A percentile compares a stretch with the other conserved stretches of the same genome.
Conservation (phyloP, 2,113 vertebrate species). For the Aptenodytes forsteri region DNA sequence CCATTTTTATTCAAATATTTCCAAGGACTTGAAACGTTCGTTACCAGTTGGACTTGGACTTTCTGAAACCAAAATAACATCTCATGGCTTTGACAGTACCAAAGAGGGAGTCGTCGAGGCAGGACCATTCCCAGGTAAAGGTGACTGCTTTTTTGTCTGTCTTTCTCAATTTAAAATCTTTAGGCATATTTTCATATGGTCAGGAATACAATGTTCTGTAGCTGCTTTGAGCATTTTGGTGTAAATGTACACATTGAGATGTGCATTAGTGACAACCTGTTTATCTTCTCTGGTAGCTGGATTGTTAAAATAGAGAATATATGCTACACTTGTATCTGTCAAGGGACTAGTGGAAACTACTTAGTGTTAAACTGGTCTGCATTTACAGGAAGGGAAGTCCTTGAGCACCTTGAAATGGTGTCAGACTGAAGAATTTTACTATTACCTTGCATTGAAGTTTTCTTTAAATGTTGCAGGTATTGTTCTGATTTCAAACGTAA, state of each 20-base stretch:
- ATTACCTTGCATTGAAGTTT: background rate
- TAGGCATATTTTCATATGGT: background rate
- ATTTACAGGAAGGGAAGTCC: background rate
- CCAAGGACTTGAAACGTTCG: slow-evolving; percentile 82
- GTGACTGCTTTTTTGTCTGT: background rate
- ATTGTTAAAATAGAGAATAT: background rate
- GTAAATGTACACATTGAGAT: background rate
- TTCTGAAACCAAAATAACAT: slow-evolving; percentile 83
- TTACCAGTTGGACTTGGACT: slow-evolving; percentile 80
- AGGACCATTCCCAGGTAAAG: slow-evolving; percentile 84
- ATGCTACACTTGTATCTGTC: background rate
- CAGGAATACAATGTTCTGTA: background rate
- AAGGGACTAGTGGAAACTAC: background rate
- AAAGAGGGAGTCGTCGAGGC: slow-evolving; percentile 86
- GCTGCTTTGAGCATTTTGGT: background rate
- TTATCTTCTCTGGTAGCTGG: background rate
- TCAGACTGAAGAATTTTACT: background rate
- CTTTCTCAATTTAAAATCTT: background rate
- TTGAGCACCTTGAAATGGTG: background rate
- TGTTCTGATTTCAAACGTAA: background rate
- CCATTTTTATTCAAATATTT: slow-evolving; percentile 59
- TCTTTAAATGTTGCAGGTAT: background rate
- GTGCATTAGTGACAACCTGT: background rate
- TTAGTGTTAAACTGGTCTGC: background rate
- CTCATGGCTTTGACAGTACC: slow-evolving; percentile 81